Percentiles rank a stretch among this genome's conserved stretches.
phyloP scores from a whole-genome alignment of 2,888 invertebrate genomes.

The Zootermopsis nevadensis region DNA sequence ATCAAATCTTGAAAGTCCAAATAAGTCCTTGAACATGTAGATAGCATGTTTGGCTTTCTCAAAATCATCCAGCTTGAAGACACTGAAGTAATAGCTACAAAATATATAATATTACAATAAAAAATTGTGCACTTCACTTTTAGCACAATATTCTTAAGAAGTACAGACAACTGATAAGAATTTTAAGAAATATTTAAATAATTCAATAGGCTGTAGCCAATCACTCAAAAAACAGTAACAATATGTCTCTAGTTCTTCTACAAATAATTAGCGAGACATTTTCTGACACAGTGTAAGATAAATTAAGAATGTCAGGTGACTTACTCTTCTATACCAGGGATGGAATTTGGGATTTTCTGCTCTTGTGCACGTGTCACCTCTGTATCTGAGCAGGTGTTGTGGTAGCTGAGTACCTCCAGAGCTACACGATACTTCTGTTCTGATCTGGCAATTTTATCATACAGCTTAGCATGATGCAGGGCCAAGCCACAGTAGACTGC shows the following conservation, averaged over 20 bases:
- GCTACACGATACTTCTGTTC: constrained; percentile 87
- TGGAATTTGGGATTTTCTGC: constrained; percentile 57
- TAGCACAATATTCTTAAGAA: too few species aligned
- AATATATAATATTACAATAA: background rate
- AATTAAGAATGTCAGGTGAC: background rate
- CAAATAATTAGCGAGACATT: too few species aligned
- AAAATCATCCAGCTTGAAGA: constrained; percentile 75
- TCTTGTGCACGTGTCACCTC: constrained; percentile 67
- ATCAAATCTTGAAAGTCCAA: constrained; percentile 75
- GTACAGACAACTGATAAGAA: too few species aligned
- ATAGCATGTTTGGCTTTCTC: constrained; percentile 80
- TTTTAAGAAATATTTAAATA: too few species aligned
- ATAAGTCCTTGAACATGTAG: constrained; percentile 81
- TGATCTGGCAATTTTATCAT: constrained; percentile 83
- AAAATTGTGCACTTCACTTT: too few species aligned
- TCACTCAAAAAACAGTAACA: too few species aligned
- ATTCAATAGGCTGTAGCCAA: too few species aligned
- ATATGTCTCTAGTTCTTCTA: too few species aligned
- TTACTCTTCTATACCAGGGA: constrained; percentile 64
- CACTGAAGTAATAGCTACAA: constrained; percentile 75
- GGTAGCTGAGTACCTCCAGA: constrained; percentile 85
- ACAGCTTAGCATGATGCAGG: constrained; percentile 85
- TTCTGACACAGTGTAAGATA: too few species aligned
- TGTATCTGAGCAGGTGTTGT: constrained; percentile 80
- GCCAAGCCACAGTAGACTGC: constrained; percentile 88